phyloP scores from a whole-genome alignment of 2,888 invertebrate species.

The Pyralis farinalis region DNA sequence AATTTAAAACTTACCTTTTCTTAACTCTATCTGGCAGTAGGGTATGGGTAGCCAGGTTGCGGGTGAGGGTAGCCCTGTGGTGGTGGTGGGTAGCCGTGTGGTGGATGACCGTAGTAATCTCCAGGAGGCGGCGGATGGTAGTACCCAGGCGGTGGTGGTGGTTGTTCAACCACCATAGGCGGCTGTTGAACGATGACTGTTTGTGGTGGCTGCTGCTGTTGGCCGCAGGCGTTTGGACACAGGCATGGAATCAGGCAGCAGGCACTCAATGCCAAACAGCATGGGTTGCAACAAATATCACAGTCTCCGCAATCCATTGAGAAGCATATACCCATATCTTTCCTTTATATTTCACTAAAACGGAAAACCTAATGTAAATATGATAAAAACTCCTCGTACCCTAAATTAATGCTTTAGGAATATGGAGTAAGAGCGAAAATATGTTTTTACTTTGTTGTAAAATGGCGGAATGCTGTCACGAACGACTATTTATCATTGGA shows the following conservation, averaged over 20 bases:
- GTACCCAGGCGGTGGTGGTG: conserved; percentile 42
- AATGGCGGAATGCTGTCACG: conserved; percentile 35
- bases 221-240: conserved; percentile 71
- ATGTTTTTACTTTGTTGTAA: conserved; percentile 20
- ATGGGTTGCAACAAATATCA: conserved; percentile 64
- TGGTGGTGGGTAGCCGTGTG: conserved; percentile 26
- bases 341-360: conserved; percentile 43
- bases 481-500: conserved; percentile 30
- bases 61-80: conserved; percentile 19
- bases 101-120: conserved; percentile 36
- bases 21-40: conserved; percentile 44
- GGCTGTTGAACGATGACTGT: conserved; percentile 64
- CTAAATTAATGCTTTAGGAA: conserved; percentile 17
- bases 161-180: conserved; percentile 46
- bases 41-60: conserved; percentile 24
- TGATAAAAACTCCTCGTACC: too few species aligned
- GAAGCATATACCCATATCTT: conserved; percentile 65
- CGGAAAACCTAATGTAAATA: conserved; percentile 22
- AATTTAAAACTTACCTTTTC: conserved; percentile 33
- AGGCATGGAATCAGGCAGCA: conserved; percentile 68
- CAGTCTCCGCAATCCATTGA: conserved; percentile 69
- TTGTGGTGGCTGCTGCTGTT: conserved; percentile 52
- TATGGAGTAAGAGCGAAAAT: conserved; percentile 23
- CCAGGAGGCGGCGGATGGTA: conserved; percentile 44
- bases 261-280: conserved; percentile 65